Conservation (phyloP, 2,797 vertebrate species). For the Darevskia mixta region DNA sequence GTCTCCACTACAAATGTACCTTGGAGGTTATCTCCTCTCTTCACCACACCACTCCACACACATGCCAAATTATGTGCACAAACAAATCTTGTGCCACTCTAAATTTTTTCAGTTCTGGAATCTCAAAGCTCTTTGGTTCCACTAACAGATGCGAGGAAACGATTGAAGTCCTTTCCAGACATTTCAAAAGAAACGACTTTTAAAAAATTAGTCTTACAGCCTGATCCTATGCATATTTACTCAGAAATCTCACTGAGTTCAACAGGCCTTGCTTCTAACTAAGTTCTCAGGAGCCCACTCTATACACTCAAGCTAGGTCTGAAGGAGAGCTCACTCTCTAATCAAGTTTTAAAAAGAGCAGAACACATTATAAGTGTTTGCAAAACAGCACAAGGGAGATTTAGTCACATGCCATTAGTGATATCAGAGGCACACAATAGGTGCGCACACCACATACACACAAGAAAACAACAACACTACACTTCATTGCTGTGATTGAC, state of each 20-base stretch:
- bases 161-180: background rate
- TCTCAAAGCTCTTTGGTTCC: conserved; percentile 51
- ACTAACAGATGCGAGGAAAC: conserved; percentile 26
- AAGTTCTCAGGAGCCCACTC: background rate
- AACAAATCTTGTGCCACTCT: background rate
- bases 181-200: background rate
- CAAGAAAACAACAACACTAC: background rate
- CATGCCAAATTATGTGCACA: background rate
- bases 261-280: background rate
- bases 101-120: conserved; percentile 21
- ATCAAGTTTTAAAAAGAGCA: background rate
- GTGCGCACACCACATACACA: background rate
- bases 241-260: background rate
- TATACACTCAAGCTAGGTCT: background rate
- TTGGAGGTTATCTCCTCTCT: background rate
- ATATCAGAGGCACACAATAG: background rate
- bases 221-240: background rate
- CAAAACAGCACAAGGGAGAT: background rate
- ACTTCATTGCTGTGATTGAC: background rate
- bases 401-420: background rate
- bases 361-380: background rate
- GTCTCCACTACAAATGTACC: too few species aligned
- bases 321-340: background rate
- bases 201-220: background rate
- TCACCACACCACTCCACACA: background rate